Evolutionary conservation across 1,140 invertebrate genomes (phyloP).

Genomic region (Drosophila ogumai): DNA sequence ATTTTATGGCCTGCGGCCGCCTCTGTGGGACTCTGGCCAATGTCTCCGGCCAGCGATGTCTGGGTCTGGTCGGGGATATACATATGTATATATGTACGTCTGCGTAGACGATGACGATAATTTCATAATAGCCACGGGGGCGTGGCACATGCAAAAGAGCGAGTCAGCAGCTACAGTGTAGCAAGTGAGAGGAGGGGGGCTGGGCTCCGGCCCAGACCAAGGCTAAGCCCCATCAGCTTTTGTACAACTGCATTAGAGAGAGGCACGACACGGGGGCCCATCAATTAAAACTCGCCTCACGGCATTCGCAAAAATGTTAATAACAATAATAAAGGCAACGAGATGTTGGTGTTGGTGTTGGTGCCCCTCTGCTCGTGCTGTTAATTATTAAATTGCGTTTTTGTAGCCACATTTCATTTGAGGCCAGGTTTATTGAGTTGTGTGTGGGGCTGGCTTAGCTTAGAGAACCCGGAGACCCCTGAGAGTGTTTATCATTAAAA

Average conservation of each 20-base stretch:
- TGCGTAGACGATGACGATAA: constrained; percentile 68
- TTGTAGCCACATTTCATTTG: constrained; percentile 78
- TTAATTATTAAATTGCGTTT: constrained; percentile 84
- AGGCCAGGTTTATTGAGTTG: constrained; percentile 79
- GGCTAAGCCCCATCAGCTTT: constrained; percentile 45
- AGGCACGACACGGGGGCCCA: constrained; percentile 54
- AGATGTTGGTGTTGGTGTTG: constrained; percentile 13
- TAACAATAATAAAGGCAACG: constrained; percentile 78
- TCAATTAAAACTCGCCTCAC: constrained; percentile 76
- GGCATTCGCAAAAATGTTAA: constrained; percentile 80
- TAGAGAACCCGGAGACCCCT: not conserved
- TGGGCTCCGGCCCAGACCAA: constrained; percentile 20
- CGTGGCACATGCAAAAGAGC: constrained; percentile 80
- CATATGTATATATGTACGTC: not conserved
- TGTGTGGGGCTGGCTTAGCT: constrained; percentile 50
- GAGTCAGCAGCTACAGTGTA: constrained; percentile 40
- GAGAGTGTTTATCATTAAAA: constrained; percentile 75
- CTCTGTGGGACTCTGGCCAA: constrained; percentile 47
- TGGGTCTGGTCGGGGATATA: constrained; percentile 18
- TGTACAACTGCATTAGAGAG: constrained; percentile 58
- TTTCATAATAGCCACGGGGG: constrained; percentile 76
- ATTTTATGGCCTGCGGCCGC: constrained; percentile 74
- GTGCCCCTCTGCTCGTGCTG: constrained; percentile 66
- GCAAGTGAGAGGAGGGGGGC: not conserved
- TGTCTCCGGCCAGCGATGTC: constrained; percentile 53